phyloP scores from a whole-genome alignment of 2,888 invertebrate species.

The Oscheius sp. region DNA sequence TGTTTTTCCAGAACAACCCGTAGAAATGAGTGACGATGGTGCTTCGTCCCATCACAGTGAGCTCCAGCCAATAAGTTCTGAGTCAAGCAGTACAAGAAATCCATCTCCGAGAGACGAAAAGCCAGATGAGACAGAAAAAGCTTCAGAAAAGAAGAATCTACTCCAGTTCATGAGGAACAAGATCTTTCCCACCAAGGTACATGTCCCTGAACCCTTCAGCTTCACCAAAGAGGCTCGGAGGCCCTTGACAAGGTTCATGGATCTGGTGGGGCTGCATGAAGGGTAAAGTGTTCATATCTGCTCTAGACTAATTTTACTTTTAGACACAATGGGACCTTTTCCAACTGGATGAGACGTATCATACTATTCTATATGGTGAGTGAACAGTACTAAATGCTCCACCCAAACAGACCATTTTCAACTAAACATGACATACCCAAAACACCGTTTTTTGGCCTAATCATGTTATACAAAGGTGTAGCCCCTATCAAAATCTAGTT shows the following conservation, averaged over 20 bases:
- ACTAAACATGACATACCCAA: no score
- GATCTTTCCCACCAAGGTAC: background rate
- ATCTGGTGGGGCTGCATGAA: background rate
- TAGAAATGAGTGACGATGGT: background rate
- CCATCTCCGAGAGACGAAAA: background rate
- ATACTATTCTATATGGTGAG: no score
- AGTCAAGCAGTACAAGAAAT: background rate
- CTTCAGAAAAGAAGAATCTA: constrained; percentile 3
- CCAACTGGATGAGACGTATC: no score
- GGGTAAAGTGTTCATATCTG: background rate
- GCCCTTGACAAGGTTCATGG: background rate
- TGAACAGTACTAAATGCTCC: background rate
- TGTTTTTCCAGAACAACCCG: background rate
- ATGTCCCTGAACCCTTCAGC: background rate
- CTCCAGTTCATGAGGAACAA: constrained; percentile 17
- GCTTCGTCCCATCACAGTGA: background rate
- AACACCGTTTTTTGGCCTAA: no score
- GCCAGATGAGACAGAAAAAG: background rate
- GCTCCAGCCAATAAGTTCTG: background rate
- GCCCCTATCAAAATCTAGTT: no score
- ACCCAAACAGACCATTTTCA: no score
- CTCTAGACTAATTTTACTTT: background rate
- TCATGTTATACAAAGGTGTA: no score
- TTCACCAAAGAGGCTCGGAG: background rate
- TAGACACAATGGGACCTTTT: background rate